Base-by-base conservation (phyloP, 2,888 invertebrate genomes). In the Dolichopus griseipennis region DNA sequence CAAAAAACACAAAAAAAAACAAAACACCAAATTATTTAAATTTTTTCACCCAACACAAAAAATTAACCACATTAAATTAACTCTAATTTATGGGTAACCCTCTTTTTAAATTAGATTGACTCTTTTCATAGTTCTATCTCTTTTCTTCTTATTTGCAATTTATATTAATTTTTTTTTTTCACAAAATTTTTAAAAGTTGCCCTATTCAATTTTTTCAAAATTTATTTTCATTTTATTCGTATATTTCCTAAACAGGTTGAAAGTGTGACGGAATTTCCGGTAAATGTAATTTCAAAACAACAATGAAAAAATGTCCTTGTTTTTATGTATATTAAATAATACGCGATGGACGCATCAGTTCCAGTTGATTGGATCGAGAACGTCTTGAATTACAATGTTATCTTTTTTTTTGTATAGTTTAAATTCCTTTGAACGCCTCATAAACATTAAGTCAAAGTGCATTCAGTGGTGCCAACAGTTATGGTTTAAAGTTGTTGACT, bases 211-310 rank as follows among this genome's bases (percentile, higher is more conserved):
- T 4, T 27, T 27, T 4, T 27, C 27, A 27, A 27, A 27, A 27
- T 2, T 27, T 5, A 27, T 4, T 27, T 41, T 41, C 8, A 9
- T 41, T 41, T 41, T 62, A 5, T 27, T 27, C 3, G 2, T 27
- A 2, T 27, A 5, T 21, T 8, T 41, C 1, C 9, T 4, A 62
- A 63, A 63, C 63, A 63, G 63, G 63, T 63, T 63, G 27, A 63
- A 61, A 63, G 63, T 63, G 63, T 63, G 63, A 63, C 15, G 63
- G 63, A 15, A 63, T 63, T 63, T 63, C 63, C 63, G 63, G 63
- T 63, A n/a, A 18, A 37, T 37, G 15, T 18, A 52, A 52, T 52
- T 52, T 9, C 8, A 52, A 18, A 52, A 52, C 3, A 27, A 27
- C 5, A 27, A 27, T 5, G 4, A 52, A 52, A 52, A 52, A 52